Base-by-base conservation (phyloP, 2,797 vertebrate genomes). In the Lateolabrax maculatus region DNA sequence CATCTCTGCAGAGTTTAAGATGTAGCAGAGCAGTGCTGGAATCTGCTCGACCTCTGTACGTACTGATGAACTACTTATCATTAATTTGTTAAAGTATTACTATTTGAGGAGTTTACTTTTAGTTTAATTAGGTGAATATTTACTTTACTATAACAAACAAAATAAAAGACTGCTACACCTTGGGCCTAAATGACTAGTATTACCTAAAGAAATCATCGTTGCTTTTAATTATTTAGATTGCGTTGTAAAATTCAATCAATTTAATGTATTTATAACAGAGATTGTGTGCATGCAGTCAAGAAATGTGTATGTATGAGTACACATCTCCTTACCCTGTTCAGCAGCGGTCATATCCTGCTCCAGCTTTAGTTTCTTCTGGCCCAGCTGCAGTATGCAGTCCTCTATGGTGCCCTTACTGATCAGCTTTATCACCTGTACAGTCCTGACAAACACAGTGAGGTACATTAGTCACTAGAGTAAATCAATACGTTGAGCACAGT, bases 261-360 rank as follows among this genome's bases (percentile, higher is more conserved):
- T 43, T 25, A 0, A 51, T 36, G 6, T 29, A 44, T 66, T 51
- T 18, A 39, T 37, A 56, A 19, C 6, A 49, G 21, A 62, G 18
- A 43, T n/a, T 21, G 2, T 27, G 2, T 6, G 13, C 41, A 51
- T 41, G 39, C 19, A 69, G 23, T 27, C 2, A 37, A 55, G 3
- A 65, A 16, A 77, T n/a, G 5, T 3, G 6, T 7, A 19, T 23
- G 34, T 37, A 11, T 41, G 63, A 48, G 62, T 31, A 2, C 1
- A 36, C 1, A 31, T 71, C 4, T 71, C 2, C 95, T 95, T 87
- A 98, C 98, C 96, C 77, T 94, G 84, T 81, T 98, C 97, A 64
- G 95, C 82, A 65, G 97, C 90, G 9, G 97, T 99, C 97, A 99
- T 98, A 86, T 99, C 97, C 92, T 99, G 96, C 71, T 99, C 97